Evolutionary conservation across 2,113 vertebrate genomes (phyloP), one percentile per base, ranked within the genome.

Genomic region (Corydoras maculifer): DNA sequence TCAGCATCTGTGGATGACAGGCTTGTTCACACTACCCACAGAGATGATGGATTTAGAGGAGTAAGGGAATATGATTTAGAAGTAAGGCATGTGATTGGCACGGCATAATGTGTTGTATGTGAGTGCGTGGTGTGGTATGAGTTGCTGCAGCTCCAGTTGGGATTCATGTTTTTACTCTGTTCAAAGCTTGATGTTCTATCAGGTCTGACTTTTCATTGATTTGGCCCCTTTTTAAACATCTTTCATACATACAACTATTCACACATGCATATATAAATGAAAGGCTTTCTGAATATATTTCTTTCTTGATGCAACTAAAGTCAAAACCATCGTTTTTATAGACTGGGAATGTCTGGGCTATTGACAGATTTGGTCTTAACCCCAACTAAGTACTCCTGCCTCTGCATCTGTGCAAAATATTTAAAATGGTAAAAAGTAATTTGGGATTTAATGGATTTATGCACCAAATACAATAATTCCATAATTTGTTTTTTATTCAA

Each of bases 211-310:
- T 48, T 69, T 70, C 32, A 60, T 70, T 62, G 70, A 11, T 35
- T 48, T 75, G 62, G 70, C 58, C 62, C 63, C 54, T 29, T 25
- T 43, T 62, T 62, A 49, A 71, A 25, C 18, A 43, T 43, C 61
- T 58, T 51, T 48, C 64, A 51, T 7, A 12, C 60, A 35, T 11
- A 5, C 9, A 9, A 4, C 9, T 29, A 4, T 29, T 3, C 31
- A 18, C 14, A 13, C 29, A 35, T 81, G 77, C 67, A 65, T 14
- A 75, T 77, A 75, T 11, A 18, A 0, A 48, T 60, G 77, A 77
- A 77, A 68, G 79, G 76, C 72, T 74, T 62, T 79, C 77, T 77
- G 76, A 75, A 80, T 68, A 77, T 77, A 78, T 85, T 83, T 83
- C 50, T 77, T 74, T 76, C 80, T 74, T 69, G 50, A 64, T 73